Conservation (phyloP, 1,140 invertebrate genomes). For the Heliconius melpomene region DNA sequence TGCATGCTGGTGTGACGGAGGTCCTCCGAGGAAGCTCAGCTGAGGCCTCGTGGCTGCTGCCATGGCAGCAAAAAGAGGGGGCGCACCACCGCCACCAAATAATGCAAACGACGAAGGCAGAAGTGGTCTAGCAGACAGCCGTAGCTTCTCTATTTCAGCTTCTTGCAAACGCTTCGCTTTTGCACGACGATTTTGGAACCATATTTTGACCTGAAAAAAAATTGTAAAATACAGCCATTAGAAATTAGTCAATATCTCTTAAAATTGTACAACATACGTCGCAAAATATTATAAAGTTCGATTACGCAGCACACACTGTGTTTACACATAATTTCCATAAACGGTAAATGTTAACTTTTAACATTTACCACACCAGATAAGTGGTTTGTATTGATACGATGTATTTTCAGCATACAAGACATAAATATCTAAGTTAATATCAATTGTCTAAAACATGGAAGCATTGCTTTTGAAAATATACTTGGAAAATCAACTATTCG, state of each 20-base stretch:
- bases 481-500: neutral
- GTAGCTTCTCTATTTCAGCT: slow-evolving; percentile 92
- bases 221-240: neutral
- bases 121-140: slow-evolving; percentile 70
- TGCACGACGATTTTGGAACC: slow-evolving; percentile 97
- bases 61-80: slow-evolving; percentile 75
- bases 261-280: neutral
- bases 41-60: slow-evolving; percentile 73
- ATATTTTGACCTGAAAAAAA: slow-evolving; percentile 90
- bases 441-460: neutral
- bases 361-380: slow-evolving; percentile 8
- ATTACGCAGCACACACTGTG: slow-evolving; percentile 13
- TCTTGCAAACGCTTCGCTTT: slow-evolving; percentile 97
- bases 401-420: neutral
- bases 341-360: slow-evolving; percentile 14
- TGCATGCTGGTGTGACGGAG: slow-evolving; percentile 72
- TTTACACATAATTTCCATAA: slow-evolving; percentile 10
- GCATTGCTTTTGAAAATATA: neutral
- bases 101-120: slow-evolving; percentile 72
- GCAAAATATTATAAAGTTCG: neutral
- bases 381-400: neutral
- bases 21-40: slow-evolving; percentile 73
- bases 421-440: neutral
- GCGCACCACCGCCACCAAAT: slow-evolving; percentile 71
- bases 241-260: neutral